A percentile compares a stretch with the other conserved stretches of the same genome.
phyloP scores from a whole-genome alignment of 53 echinoderm and acorn worm genomes.

The Paracentrotus lividus region DNA sequence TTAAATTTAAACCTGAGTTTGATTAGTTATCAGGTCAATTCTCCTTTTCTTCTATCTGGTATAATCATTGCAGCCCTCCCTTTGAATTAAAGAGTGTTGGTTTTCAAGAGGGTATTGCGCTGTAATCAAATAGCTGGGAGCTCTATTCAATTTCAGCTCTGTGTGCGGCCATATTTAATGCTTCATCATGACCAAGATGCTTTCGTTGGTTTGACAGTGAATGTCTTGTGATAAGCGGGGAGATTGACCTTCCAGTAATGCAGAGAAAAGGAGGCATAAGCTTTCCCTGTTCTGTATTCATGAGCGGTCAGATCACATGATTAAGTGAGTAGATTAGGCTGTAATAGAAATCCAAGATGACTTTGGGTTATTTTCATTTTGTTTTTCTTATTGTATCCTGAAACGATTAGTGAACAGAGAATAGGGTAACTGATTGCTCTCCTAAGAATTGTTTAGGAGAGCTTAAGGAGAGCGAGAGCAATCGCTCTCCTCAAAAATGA shows the following conservation, averaged over 20 bases:
- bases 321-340: too few species aligned
- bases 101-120: background rate
- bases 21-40: background rate
- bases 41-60: background rate
- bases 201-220: background rate
- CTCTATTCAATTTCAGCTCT: background rate
- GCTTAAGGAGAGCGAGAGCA: too few species aligned
- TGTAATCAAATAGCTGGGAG: conserved; percentile 14
- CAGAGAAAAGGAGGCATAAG: too few species aligned
- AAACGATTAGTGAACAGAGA: too few species aligned
- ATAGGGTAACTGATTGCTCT: too few species aligned
- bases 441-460: too few species aligned
- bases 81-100: background rate
- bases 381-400: too few species aligned
- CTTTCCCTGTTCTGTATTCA: too few species aligned
- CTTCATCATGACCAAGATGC: background rate
- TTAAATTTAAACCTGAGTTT: background rate
- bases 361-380: too few species aligned
- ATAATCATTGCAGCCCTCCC: background rate
- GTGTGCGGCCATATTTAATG: background rate
- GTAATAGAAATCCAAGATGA: too few species aligned
- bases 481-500: too few species aligned
- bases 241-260: background rate
- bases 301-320: too few species aligned
- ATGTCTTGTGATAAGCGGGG: background rate